These are phyloP conservation scores for Orchesella cincta DNA, from an alignment of 1,140 invertebrate species.

Conservation along the genomic window DNA sequence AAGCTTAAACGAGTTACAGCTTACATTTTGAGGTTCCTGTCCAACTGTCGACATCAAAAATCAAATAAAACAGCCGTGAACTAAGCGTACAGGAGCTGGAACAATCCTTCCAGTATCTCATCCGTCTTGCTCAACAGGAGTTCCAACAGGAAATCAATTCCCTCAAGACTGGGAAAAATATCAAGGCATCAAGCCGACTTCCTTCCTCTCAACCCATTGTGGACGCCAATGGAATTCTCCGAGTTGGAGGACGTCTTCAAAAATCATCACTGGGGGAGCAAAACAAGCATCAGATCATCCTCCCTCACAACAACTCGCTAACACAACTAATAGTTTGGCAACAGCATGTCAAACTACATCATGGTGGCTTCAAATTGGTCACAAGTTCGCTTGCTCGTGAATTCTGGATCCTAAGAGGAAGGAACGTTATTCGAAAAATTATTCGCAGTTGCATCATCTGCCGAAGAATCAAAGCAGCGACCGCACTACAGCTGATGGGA, in stretches of 20 bases:
- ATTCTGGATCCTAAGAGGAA: slow-evolving; percentile 49
- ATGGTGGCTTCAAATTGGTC: slow-evolving; percentile 50
- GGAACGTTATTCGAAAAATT: too few species aligned
- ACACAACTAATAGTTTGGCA: slow-evolving; percentile 48
- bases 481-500: too few species aligned
- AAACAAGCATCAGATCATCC: background rate
- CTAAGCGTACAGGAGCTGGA: background rate
- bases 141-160: background rate
- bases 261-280: slow-evolving; percentile 27
- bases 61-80: too few species aligned
- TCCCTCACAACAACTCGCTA: slow-evolving; percentile 36
- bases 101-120: background rate
- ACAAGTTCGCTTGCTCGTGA: slow-evolving; percentile 33
- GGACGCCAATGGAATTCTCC: slow-evolving; percentile 41
- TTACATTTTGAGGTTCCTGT: too few species aligned
- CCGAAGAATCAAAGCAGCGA: too few species aligned
- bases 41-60: too few species aligned
- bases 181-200: background rate
- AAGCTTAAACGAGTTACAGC: background rate
- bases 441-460: too few species aligned
- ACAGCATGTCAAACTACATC: slow-evolving; percentile 50
- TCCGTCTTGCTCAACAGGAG: background rate
- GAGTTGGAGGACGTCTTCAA: slow-evolving; percentile 47
- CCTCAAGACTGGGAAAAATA: background rate
- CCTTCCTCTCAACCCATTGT: slow-evolving; percentile 16